Conservation (phyloP, 1,140 invertebrate species). For the Melitaea cinxia region DNA sequence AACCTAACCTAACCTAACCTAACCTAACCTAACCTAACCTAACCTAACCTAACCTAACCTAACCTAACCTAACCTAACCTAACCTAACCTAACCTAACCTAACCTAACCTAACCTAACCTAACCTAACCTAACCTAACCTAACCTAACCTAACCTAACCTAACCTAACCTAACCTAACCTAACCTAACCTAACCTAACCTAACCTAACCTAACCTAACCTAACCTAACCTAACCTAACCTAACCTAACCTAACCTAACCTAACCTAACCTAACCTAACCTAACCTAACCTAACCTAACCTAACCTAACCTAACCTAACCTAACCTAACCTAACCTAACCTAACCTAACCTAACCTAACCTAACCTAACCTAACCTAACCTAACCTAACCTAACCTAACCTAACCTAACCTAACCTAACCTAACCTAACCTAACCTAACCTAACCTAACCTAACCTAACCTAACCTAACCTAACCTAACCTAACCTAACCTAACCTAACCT, state of each 20-base stretch:
- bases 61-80: conserved; percentile 14
- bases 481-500: conserved; percentile 13
- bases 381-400: conserved; percentile 13
- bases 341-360: conserved; percentile 13
- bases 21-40: conserved; percentile 15
- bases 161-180: conserved; percentile 13
- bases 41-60: conserved; percentile 17
- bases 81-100: conserved; percentile 16
- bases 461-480: conserved; percentile 13
- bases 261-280: conserved; percentile 13
- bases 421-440: conserved; percentile 13
- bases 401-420: conserved; percentile 13
- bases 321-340: conserved; percentile 13
- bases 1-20: conserved; percentile 14
- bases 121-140: conserved; percentile 18
- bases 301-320: conserved; percentile 13
- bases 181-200: conserved; percentile 13
- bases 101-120: conserved; percentile 16
- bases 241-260: conserved; percentile 13
- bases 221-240: conserved; percentile 13
- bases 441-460: conserved; percentile 13
- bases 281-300: conserved; percentile 13
- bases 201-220: conserved; percentile 13
- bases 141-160: conserved; percentile 13
- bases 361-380: conserved; percentile 13